Evolutionary conservation across 2,797 vertebrate genomes (phyloP).

Genomic region (Pangasius larnaudii): DNA sequence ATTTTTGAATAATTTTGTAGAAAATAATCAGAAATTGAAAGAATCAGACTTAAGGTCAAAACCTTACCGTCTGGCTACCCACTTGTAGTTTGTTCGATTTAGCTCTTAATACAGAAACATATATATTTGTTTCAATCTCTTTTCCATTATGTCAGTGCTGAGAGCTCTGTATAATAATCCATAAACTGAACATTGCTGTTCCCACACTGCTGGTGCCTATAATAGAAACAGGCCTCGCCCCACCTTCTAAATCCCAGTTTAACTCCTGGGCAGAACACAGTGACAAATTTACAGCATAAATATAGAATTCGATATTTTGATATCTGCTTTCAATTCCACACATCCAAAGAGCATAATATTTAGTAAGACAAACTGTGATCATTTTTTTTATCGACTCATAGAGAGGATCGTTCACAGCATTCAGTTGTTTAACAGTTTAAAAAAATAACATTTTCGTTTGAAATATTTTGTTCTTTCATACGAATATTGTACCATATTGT

Average conservation of each 20-base stretch:
- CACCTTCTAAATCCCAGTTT: not conserved
- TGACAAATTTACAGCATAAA: not conserved
- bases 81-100: not conserved
- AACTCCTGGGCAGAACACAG: not conserved
- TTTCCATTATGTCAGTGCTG: not conserved
- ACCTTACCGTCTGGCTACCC: not conserved
- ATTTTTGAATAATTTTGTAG: no score
- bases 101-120: not conserved
- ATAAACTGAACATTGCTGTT: conserved; percentile 6
- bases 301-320: not conserved
- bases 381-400: not conserved
- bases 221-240: not conserved
- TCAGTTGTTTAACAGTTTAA: not conserved
- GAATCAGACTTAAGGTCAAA: not conserved
- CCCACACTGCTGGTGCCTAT: not conserved
- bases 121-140: not conserved
- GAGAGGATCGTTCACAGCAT: not conserved
- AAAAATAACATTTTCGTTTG: not conserved
- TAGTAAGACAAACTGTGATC: not conserved
- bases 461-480: not conserved
- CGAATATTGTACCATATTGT: not conserved
- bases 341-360: not conserved
- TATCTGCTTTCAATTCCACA: not conserved
- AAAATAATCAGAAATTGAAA: not conserved
- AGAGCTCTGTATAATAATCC: not conserved